phyloP scores from a whole-genome alignment of 92 coral and sea anemone species.

The Heliopora coerulea region DNA sequence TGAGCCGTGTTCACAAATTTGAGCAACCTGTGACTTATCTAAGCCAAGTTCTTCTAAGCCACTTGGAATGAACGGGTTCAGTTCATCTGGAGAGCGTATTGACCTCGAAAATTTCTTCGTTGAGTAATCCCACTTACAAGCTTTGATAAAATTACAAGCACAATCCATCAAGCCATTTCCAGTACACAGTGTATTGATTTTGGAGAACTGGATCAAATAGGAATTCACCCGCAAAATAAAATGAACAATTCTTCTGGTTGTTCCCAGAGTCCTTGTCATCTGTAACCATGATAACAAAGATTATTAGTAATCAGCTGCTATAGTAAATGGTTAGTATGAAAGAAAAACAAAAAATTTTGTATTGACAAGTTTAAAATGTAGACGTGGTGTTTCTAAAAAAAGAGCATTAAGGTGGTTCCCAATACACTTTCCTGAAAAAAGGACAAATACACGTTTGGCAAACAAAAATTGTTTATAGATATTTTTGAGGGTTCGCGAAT shows the following conservation, averaged over 20 bases:
- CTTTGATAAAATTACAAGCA: constrained; percentile 32
- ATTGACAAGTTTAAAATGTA: too few species aligned
- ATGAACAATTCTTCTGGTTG: too few species aligned
- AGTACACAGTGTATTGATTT: not conserved
- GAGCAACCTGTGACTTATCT: not conserved
- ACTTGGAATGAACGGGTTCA: constrained; percentile 6
- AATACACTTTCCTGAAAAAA: too few species aligned
- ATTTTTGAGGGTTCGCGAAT: too few species aligned
- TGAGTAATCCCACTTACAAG: not conserved
- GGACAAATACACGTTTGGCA: too few species aligned
- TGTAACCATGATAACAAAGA: not conserved
- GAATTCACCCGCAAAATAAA: not conserved
- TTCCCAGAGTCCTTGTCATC: not conserved
- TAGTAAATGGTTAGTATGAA: too few species aligned
- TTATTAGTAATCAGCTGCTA: not conserved
- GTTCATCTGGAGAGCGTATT: not conserved
- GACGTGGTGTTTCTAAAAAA: too few species aligned
- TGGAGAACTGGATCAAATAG: constrained; percentile 6
- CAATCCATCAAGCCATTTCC: constrained; percentile 30
- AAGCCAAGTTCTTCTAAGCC: not conserved
- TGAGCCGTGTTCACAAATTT: constrained; percentile 36
- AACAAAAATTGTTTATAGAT: too few species aligned
- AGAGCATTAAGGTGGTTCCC: too few species aligned
- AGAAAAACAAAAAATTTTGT: too few species aligned
- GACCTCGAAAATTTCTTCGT: not conserved